These are phyloP conservation scores for Heliothis peltigera DNA, from an alignment of 2,888 invertebrate species.

Conservation along the genomic window DNA sequence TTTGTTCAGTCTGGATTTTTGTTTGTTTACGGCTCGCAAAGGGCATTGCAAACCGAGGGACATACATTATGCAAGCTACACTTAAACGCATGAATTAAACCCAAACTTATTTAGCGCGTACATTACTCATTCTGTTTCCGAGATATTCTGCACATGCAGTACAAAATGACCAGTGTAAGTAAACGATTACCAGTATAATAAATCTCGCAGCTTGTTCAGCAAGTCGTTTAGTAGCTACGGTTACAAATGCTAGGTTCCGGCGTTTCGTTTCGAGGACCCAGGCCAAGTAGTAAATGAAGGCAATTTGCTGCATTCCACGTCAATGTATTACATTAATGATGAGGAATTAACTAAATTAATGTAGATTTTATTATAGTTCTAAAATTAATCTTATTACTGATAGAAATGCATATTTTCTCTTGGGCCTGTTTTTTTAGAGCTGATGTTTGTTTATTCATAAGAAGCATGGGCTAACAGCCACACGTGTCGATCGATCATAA, in stretches of 20 bases:
- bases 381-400: too few relatives aligned
- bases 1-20: slow-evolving; percentile 12
- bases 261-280: slow-evolving; percentile 17
- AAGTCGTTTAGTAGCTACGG: slow-evolving; percentile 50
- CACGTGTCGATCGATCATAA: too few relatives aligned
- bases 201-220: slow-evolving; percentile 45
- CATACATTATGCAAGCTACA: slow-evolving; percentile 7
- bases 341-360: not conserved
- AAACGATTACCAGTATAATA: slow-evolving; percentile 46
- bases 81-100: slow-evolving; percentile 27
- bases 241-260: slow-evolving; percentile 54
- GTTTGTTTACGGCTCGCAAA: not conserved
- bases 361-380: too few relatives aligned
- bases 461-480: too few relatives aligned
- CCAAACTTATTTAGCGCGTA: slow-evolving; percentile 24
- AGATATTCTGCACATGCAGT: slow-evolving; percentile 20
- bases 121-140: slow-evolving; percentile 38
- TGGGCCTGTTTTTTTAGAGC: too few relatives aligned
- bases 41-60: not conserved
- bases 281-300: slow-evolving; percentile 16
- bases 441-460: too few relatives aligned
- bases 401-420: too few relatives aligned
- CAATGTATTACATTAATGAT: slow-evolving; percentile 20
- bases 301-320: slow-evolving; percentile 31
- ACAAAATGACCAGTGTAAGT: slow-evolving; percentile 44